Base-by-base conservation (phyloP, 2,888 invertebrate genomes). In the Scrobipalpa atriplicella region DNA sequence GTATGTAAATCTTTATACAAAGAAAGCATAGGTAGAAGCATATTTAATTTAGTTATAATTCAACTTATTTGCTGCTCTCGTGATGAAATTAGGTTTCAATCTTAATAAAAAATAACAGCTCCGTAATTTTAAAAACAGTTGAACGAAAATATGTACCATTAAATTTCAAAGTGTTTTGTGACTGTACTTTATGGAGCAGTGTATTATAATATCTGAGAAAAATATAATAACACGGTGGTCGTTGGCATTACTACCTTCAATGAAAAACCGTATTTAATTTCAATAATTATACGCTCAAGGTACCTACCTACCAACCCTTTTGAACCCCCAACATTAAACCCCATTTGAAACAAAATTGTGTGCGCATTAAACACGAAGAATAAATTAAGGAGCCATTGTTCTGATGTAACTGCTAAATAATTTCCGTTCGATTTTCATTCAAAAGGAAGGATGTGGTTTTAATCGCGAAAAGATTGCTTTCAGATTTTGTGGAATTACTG, bases 221-320 rank as follows among this genome's bases (percentile, higher is more conserved):
- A 3, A 29, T 29, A 29, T 29, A 29, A 29, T 29, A 3, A 29
- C 29, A 29, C 29, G 29, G 2, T 29, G 29, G 29, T 29, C 29
- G 29, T 29, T 3, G 5, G 2, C 29, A 29, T 29, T 29, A 29
- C 29, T 29, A 5, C 47, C 10, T 47, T n/a, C 47, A 56, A 13
- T 21, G 54, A 29, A 21, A 54, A 56, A 56, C 54, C 54, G 2
- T 56, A 56, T 29, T 56, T 29, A 56, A 56, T 56, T 56, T 56
- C 29, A 56, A 47, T 47, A 29, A 29, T 29, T 29, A 16, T 47
- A 47, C 47, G 16, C 16, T 47, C 16, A 16, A 47, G n/a, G 47
- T 47, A 16, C 47, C n/a, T 47, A 16, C 47, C n/a, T 47, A 47
- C 9, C 9, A 47, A 47, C n/a, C 47, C 47, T 8, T 47, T 47